A percentile compares a stretch with the other conserved stretches of the same genome.
phyloP scores from a whole-genome alignment of 2,888 invertebrate genomes.

The Papilio elwesi region DNA sequence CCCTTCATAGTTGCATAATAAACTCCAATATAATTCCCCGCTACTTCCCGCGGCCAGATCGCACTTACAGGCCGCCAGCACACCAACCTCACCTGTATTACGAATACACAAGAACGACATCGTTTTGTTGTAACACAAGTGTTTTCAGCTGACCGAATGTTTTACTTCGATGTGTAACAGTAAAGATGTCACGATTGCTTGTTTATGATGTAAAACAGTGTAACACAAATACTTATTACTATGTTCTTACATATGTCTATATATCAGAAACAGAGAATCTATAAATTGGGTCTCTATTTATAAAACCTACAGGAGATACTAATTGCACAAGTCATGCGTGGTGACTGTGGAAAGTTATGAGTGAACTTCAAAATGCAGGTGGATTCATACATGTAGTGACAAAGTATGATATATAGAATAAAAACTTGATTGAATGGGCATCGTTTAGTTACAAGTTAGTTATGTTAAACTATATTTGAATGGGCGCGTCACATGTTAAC shows the following conservation, averaged over 20 bases:
- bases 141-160: constrained; percentile 61
- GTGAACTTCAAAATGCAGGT: neutral
- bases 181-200: constrained; percentile 73
- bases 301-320: neutral
- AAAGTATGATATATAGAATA: neutral
- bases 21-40: constrained; percentile 55
- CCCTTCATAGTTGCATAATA: constrained; percentile 52
- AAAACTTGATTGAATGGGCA: neutral
- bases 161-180: constrained; percentile 70
- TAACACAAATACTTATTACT: constrained; percentile 70
- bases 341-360: neutral
- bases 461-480: constrained; percentile 29
- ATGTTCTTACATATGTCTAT: constrained; percentile 57
- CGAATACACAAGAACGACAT: constrained; percentile 64
- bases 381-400: neutral
- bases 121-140: constrained; percentile 53
- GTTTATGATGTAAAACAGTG: constrained; percentile 70
- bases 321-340: neutral
- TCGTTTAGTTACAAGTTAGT: constrained; percentile 8
- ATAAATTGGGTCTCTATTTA: neutral
- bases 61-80: constrained; percentile 61
- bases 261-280: neutral
- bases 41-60: constrained; percentile 74
- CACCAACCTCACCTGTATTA: constrained; percentile 72
- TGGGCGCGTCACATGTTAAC: constrained; percentile 22